Base-by-base conservation (phyloP, 2,113 vertebrate genomes). In the Callaeas wilsoni region DNA sequence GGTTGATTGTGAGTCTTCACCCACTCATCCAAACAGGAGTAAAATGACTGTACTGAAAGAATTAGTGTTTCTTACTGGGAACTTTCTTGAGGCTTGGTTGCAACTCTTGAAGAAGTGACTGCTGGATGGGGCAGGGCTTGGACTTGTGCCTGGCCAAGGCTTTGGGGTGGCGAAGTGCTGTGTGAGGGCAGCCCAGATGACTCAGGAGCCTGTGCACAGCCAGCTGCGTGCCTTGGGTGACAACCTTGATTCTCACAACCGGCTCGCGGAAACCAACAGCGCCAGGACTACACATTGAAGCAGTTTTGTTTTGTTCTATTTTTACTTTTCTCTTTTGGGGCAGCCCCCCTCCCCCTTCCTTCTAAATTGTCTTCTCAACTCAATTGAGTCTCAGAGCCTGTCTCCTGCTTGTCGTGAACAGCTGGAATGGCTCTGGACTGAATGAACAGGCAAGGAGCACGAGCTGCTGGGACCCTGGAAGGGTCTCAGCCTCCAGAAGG, bases 121-220 rank as follows among this genome's bases (percentile, higher is more conserved):
- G 46, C 65, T 70, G 79, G 37, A 57, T 0, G 35, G 86, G 95
- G 91, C 94, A 90, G 94, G 93, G 91, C 93, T 96, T 96, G 91
- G 95, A 39, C 35, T 14, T 6, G 1, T 81, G 90, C 95, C 95
- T 89, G 71, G 46, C 85, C 50, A 20, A 23, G 65, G 78, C 79
- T 85, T 32, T 92, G 84, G 71, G 87, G 55, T 68, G 64, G 17
- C 93, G 87, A 74, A 87, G 67, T 37, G 49, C 62, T 87, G 17
- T 64, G 41, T 49, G 81, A 42, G 87, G 65, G 62, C 87, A 94
- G 93, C 57, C 49, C 85, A 83, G 70, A 88, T 94, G 94, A 87
- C 53, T 94, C 82, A 80, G 88, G 88, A 88, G 70, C 20, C 82
- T 42, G 52, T 37, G 74, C 75, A 68, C 56, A 94, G 88, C 57